These are phyloP conservation scores for Peromyscus eremicus DNA, from an alignment of 2,797 vertebrate genomes.

Conservation along the genomic window DNA sequence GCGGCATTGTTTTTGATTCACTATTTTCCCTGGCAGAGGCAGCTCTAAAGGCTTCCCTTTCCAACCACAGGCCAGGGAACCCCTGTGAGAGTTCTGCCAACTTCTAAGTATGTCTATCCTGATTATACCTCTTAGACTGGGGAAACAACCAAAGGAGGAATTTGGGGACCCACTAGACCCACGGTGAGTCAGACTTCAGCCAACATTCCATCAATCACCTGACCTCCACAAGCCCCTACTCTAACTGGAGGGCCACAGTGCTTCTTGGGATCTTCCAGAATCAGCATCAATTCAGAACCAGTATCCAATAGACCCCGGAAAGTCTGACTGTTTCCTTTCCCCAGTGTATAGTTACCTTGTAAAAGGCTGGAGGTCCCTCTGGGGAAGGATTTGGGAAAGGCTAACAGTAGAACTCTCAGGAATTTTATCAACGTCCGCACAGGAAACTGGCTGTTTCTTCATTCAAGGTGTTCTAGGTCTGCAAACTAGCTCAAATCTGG, in stretches of 20 bases:
- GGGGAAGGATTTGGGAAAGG: neutral
- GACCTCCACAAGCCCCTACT: neutral
- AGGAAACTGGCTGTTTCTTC: neutral
- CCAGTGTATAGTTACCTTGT: neutral
- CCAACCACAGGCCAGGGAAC: neutral
- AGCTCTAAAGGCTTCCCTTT: neutral
- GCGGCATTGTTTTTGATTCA: neutral
- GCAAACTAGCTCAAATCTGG: neutral
- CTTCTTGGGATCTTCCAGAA: neutral
- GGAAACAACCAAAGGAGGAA: neutral
- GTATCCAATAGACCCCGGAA: neutral
- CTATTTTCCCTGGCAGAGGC: neutral
- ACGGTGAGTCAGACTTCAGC: neutral
- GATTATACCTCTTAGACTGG: neutral
- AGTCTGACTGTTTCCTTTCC: neutral
- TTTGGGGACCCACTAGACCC: neutral
- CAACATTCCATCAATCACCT: neutral
- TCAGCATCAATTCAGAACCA: neutral
- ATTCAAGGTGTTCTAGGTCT: neutral
- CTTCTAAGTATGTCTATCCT: neutral
- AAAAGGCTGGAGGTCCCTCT: neutral
- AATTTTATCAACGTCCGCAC: neutral
- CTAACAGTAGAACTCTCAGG: neutral
- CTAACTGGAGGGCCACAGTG: neutral
- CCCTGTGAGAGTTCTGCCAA: neutral